Evolutionary conservation across 2,888 invertebrate species (phyloP), one percentile per base, ranked within the genome.

Genomic region (Eugnorisma glareosa): DNA sequence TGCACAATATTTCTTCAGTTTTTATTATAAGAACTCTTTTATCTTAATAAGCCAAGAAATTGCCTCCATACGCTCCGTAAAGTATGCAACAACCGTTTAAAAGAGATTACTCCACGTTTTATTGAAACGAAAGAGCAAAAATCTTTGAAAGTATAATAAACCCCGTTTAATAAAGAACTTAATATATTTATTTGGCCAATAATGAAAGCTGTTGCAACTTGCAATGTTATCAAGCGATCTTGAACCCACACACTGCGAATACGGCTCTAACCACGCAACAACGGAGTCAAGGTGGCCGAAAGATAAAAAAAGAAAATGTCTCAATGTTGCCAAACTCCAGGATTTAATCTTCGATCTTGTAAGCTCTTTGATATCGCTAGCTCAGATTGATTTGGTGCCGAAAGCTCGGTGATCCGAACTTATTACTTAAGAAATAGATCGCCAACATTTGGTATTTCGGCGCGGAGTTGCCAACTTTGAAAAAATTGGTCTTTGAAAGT

Each of bases 231-330:
- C 51, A 67, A 73, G 73, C 72, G 87, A 85, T 88, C 89, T 79
- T 88, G 86, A 89, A 88, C 91, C 91, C 91, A 91, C 91, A 84
- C 89, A 70, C 35, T 59, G 35, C 63, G 54, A 45, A 75, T 73
- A 78, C 80, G 71, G 76, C 71, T 79, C 68, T 79, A 73, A 77
- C 67, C 82, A 73, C 73, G 73, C 80, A 81, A 84, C 71, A 83
- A 81, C 79, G 48, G 80, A 90, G 86, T 89, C 90, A 89, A 91
- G 88, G 90, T 87, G 78, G 79, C 77, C 68, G 37, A 31, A 63
- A 54, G 21, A 63, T 75, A 84, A 75, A 79, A 84, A 79, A 83
- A 75, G 69, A 75, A 86, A 81, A 80, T 77, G 68, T 84, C 72
- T 83, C 75, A 79, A 73, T 57, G 48, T 84, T 88, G 69, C 51